Base-by-base conservation (phyloP, 1,140 invertebrate species). In the Schlechtendalia chinensis region DNA sequence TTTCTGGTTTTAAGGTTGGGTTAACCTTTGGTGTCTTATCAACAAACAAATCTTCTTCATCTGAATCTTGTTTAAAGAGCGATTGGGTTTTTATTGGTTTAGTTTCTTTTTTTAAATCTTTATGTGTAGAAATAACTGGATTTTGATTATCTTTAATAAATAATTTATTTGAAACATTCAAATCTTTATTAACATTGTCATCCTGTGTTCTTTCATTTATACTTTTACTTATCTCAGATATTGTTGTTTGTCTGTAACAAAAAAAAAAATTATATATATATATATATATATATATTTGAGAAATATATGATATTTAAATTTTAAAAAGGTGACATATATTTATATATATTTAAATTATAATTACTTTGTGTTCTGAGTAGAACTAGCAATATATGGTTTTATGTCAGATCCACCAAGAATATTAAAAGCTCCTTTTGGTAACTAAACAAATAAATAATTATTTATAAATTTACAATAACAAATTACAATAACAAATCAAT, bases 391-490 rank as follows among this genome's bases (percentile, higher is more conserved):
- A 47, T 71, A 19, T 71, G 22, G 24, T 32, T 72, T 54, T 54
- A 5, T 16, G 29, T 54, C 47, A 50, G 39, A 6, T 79, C 39
- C 39, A 0, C 39, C 75, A 58, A 59, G n/a, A 39, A 59, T 45
- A 79, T 79, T 79, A 47, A 79, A 39, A 17, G 58, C 75, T 61
- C 58, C 58, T 61, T 50, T 61, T 14, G 58, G 75, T 79, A 79
- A 61, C 75, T 79, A 63, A 77, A 79, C 14, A 72, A 29, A 54
- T 16, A 72, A 29, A 54, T 16, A 54, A 54, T 54, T 54, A 29
- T 54, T 54, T 14, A 53, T 72, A 19, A 27, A 5, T 50, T 17
- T 24, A 50, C 16, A 5, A 24, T 24, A 8, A 47, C 3, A 39
- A 45, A 67, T n/a, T 12, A 3, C 39, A 24, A 67, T 47, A 47